phyloP scores from a whole-genome alignment of 2,113 vertebrate genomes.

The Eidolon helvum region DNA sequence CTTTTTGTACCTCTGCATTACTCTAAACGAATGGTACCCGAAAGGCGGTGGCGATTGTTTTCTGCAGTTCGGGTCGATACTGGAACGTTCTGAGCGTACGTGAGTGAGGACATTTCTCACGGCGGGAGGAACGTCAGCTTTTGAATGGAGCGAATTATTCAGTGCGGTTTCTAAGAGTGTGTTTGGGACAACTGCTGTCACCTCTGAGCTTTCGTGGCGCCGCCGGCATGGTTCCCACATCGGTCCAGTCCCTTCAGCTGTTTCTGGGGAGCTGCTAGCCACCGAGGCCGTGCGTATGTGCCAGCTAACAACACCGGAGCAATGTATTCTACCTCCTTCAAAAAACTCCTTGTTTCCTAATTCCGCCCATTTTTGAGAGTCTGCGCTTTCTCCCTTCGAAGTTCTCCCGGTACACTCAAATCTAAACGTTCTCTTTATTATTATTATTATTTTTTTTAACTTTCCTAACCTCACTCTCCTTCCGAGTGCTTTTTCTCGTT shows the following conservation, averaged over 20 bases:
- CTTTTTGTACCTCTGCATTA: neutral
- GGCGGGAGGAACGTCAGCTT: fast-evolving
- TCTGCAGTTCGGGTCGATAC: neutral
- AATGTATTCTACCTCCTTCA: neutral
- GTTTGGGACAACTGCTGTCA: neutral
- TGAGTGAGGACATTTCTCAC: neutral
- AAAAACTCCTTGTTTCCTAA: neutral
- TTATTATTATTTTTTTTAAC: neutral
- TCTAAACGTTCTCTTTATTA: neutral
- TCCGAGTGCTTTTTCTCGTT: neutral
- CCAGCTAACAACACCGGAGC: neutral
- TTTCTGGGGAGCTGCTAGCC: neutral
- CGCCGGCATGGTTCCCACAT: neutral
- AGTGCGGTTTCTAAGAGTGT: neutral
- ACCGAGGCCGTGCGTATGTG: neutral
- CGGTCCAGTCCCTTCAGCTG: neutral
- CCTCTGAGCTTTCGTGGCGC: neutral
- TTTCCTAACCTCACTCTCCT: neutral
- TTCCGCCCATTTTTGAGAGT: neutral
- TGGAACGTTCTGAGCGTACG: neutral
- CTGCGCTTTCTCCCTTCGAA: neutral
- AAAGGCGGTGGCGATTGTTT: neutral
- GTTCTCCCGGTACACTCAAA: neutral
- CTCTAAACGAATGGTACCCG: neutral
- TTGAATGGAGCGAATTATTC: neutral